phyloP scores from a whole-genome alignment of 2,797 vertebrate genomes.

The Tokudaia tokunoshimensis region DNA sequence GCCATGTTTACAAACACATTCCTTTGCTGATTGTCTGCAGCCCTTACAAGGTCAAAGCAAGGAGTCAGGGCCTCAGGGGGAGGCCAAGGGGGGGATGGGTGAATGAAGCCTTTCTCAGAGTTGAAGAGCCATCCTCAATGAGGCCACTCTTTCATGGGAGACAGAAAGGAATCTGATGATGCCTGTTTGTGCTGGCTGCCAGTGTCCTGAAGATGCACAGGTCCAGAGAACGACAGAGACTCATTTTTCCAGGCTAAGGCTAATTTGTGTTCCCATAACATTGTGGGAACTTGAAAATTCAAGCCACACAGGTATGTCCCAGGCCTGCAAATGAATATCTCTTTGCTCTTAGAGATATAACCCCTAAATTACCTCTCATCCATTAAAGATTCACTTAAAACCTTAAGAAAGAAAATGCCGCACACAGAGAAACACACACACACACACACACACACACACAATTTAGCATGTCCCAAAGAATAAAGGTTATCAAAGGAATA shows the following conservation, averaged over 20 bases:
- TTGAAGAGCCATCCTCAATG: conserved; percentile 40
- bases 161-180: conserved; percentile 73
- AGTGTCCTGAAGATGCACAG: conserved; percentile 64
- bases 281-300: conserved; percentile 77
- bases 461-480: neutral
- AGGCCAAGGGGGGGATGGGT: neutral
- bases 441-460: neutral
- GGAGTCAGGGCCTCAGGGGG: conserved; percentile 53
- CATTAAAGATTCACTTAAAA: conserved; percentile 50
- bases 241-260: conserved; percentile 65
- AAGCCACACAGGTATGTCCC: conserved; percentile 64
- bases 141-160: conserved; percentile 61
- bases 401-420: conserved; percentile 48
- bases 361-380: conserved; percentile 65
- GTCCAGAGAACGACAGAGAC: conserved; percentile 76
- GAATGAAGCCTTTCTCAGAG: conserved; percentile 70
- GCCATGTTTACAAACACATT: conserved; percentile 77
- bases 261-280: conserved; percentile 74
- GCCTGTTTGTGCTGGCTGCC: conserved; percentile 74
- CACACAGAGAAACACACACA: neutral
- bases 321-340: conserved; percentile 65
- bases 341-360: conserved; percentile 62
- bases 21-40: conserved; percentile 78
- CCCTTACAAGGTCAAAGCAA: conserved; percentile 45
- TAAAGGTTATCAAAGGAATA: neutral